Evolutionary conservation across 2,888 invertebrate genomes (phyloP).

Genomic region (Endotricha flammealis): DNA sequence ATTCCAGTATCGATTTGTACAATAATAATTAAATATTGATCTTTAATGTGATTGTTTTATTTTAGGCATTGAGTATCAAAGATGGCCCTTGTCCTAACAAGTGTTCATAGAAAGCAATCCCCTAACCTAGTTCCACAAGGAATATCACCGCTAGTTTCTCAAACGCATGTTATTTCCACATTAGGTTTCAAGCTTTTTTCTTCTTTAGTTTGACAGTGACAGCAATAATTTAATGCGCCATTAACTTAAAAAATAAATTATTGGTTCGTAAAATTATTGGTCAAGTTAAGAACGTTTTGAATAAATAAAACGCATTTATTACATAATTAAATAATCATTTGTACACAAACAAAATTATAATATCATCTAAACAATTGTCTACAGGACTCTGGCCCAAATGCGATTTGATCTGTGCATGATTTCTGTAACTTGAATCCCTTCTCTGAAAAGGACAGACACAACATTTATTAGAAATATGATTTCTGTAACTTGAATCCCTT

Average conservation of each 20-base stretch:
- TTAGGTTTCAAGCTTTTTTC: too few species aligned
- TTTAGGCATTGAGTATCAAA: background rate
- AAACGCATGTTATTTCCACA: too few species aligned
- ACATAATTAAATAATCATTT: constrained; percentile 59
- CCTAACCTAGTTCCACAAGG: too few species aligned
- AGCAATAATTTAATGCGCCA: too few species aligned
- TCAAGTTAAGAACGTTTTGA: too few species aligned
- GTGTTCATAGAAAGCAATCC: too few species aligned
- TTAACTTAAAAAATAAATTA: background rate
- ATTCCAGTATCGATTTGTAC: constrained; percentile 73
- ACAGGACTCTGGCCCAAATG: constrained; percentile 36
- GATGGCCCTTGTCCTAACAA: too few species aligned
- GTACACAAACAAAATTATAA: constrained; percentile 57
- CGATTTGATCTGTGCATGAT: constrained; percentile 36
- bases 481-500: constrained; percentile 32
- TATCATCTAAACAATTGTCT: constrained; percentile 52
- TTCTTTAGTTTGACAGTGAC: too few species aligned
- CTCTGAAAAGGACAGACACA: constrained; percentile 43
- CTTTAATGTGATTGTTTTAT: constrained; percentile 26
- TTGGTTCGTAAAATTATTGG: too few species aligned
- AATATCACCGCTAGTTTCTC: too few species aligned
- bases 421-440: constrained; percentile 32
- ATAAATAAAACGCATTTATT: constrained; percentile 44
- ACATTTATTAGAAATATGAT: constrained; percentile 27
- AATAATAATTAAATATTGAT: constrained; percentile 67